Percentiles rank a stretch among this genome's conserved stretches.
These are phyloP conservation scores for Oeneis ivallda DNA, from an alignment of 2,888 invertebrate species.

Conservation along the genomic window DNA sequence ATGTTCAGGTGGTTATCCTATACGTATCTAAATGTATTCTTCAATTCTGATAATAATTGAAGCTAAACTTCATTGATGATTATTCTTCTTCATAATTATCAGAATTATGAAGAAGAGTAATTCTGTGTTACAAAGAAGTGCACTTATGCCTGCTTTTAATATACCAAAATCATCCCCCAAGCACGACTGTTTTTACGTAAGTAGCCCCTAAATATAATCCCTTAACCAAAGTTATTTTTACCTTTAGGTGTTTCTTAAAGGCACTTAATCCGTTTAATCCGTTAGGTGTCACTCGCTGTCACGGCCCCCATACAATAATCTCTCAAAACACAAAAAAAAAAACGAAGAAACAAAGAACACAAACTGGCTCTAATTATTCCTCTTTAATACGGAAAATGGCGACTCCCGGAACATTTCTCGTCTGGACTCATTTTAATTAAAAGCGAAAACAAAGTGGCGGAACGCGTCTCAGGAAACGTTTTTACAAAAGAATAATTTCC, in stretches of 20 bases:
- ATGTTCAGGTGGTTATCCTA: too few relatives aligned
- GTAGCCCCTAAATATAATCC: too few relatives aligned
- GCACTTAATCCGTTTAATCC: constrained; percentile 10
- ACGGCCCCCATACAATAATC: constrained; percentile 35
- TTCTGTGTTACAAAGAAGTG: too few relatives aligned
- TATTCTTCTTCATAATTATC: too few relatives aligned
- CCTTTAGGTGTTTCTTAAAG: too few relatives aligned
- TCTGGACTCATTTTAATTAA: constrained; percentile 74
- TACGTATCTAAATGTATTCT: too few relatives aligned
- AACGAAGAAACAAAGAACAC: constrained; percentile 17
- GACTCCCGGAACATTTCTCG: constrained; percentile 49
- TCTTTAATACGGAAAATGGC: constrained; percentile 40
- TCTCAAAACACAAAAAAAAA: constrained; percentile 36
- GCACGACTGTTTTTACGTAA: too few relatives aligned
- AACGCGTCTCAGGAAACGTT: constrained; percentile 55
- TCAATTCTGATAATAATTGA: too few relatives aligned
- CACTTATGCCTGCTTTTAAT: too few relatives aligned
- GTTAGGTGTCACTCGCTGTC: constrained; percentile 31
- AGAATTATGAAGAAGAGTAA: neutral
- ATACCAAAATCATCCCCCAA: too few relatives aligned
- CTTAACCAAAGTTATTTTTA: too few relatives aligned
- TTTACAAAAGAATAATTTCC: constrained; percentile 50
- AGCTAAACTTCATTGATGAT: too few relatives aligned
- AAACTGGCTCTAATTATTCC: constrained; percentile 44
- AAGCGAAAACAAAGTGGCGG: constrained; percentile 68